phyloP scores from a whole-genome alignment of 2,888 invertebrate genomes.

The Erebia palarica region DNA sequence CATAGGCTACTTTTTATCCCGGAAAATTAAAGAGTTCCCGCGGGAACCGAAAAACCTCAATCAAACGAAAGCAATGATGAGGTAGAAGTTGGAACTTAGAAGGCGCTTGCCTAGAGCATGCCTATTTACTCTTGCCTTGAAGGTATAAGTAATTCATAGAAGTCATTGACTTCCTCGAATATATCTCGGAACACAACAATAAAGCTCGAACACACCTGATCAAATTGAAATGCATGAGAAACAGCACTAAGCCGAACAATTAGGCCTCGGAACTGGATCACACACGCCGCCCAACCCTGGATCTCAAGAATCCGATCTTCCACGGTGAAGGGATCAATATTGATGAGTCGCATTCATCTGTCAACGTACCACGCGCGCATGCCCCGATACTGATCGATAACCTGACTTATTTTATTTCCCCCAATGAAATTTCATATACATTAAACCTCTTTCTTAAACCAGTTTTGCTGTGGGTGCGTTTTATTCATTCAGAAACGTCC shows the following conservation, averaged over 20 bases:
- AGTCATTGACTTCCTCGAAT: no score
- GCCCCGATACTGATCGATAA: constrained; percentile 38
- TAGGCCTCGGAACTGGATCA: constrained; percentile 61
- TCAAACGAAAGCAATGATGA: no score
- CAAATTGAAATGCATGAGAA: constrained; percentile 50
- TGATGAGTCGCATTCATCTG: constrained; percentile 74
- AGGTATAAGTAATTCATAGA: no score
- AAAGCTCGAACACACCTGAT: not conserved
- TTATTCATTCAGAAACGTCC: constrained; percentile 13
- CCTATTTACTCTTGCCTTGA: no score
- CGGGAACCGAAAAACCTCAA: no score
- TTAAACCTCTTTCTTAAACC: constrained; percentile 8
- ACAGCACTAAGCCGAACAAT: constrained; percentile 45
- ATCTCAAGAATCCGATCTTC: constrained; percentile 32
- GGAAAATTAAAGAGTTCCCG: no score
- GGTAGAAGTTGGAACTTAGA: no score
- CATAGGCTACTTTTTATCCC: no score
- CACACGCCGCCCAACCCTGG: constrained; percentile 41
- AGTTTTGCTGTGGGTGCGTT: constrained; percentile 1
- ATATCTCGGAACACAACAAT: not conserved
- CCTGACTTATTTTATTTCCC: constrained; percentile 42
- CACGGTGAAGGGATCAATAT: constrained; percentile 63
- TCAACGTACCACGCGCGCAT: constrained; percentile 51
- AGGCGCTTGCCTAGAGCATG: no score
- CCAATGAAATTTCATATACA: constrained; percentile 26